A percentile compares a stretch with the other conserved stretches of the same genome.
phyloP scores from a whole-genome alignment of 2,113 vertebrate genomes.

The Scortum barcoo region DNA sequence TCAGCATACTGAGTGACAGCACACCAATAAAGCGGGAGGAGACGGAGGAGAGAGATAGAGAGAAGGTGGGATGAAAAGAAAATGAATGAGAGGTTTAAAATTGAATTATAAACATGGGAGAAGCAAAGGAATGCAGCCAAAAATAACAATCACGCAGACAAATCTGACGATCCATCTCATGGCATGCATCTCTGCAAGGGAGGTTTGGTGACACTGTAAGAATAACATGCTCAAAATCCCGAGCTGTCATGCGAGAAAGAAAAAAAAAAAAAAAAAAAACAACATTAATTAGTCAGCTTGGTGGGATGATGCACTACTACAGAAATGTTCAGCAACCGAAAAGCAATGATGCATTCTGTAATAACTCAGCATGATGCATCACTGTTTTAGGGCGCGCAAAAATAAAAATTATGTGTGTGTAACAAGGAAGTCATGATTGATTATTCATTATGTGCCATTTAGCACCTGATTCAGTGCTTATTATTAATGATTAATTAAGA shows the following conservation, averaged over 20 bases:
- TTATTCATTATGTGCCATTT: slow-evolving; percentile 41
- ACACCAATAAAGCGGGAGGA: slow-evolving; percentile 29
- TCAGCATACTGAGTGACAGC: slow-evolving; percentile 43
- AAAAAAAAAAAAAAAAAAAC: slow-evolving; percentile 34
- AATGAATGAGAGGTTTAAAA: slow-evolving; percentile 61
- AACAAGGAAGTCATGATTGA: slow-evolving; percentile 49
- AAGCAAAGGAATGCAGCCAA: slow-evolving; percentile 31
- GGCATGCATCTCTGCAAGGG: neutral
- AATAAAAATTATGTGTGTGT: slow-evolving; percentile 2
- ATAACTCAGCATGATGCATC: slow-evolving; percentile 31
- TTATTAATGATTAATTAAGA: slow-evolving; percentile 50
- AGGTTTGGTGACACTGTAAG: slow-evolving; percentile 1
- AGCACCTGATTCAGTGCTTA: slow-evolving; percentile 47
- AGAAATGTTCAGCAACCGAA: slow-evolving; percentile 13
- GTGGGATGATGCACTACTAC: slow-evolving; percentile 17
- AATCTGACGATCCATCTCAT: slow-evolving; percentile 52
- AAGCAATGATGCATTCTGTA: slow-evolving; percentile 20
- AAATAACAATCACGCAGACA: slow-evolving; percentile 55
- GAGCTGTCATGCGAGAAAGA: slow-evolving; percentile 25
- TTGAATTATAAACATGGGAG: slow-evolving; percentile 47
- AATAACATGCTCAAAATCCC: slow-evolving; percentile 27
- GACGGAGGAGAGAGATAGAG: slow-evolving; percentile 1
- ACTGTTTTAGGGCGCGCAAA: slow-evolving; percentile 19
- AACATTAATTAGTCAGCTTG: slow-evolving; percentile 14
- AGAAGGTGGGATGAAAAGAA: slow-evolving; percentile 24